Conservation (phyloP, 1,140 invertebrate species). For the Bombus difficillimus region DNA sequence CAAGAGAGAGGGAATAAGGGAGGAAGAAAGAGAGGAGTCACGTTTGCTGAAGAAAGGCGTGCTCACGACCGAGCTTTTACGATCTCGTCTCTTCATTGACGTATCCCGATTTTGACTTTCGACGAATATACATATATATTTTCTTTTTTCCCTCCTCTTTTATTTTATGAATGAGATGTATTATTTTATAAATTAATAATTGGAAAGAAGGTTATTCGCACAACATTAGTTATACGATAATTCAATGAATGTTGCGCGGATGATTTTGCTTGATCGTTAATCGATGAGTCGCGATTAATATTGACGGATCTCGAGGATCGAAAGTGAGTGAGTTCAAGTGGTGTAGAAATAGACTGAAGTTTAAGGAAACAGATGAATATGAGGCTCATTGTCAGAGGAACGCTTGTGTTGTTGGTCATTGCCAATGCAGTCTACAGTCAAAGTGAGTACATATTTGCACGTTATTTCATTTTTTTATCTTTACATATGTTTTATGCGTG, state of each 20-base stretch:
- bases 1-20: conserved; percentile 31
- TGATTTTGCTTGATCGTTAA: background rate
- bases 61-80: conserved; percentile 32
- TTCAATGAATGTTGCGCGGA: conserved; percentile 13
- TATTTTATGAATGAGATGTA: background rate
- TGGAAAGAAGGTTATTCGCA: background rate
- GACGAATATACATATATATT: background rate
- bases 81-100: background rate
- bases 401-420: conserved; percentile 35
- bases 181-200: background rate
- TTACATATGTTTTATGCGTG: background rate
- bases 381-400: conserved; percentile 15
- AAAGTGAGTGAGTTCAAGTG: conserved; percentile 13
- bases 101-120: background rate
- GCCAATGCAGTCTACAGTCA: conserved; percentile 45
- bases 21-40: conserved; percentile 6
- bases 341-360: conserved; percentile 4
- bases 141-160: too few relatives aligned
- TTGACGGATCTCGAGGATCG: background rate
- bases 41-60: conserved; percentile 36
- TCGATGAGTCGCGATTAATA: conserved; percentile 17
- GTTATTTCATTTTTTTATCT: background rate
- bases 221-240: background rate
- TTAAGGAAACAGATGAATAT: conserved; percentile 14
- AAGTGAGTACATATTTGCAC: conserved; percentile 49